phyloP scores from a whole-genome alignment of 2,113 vertebrate species.

The Apteryx mantelli region DNA sequence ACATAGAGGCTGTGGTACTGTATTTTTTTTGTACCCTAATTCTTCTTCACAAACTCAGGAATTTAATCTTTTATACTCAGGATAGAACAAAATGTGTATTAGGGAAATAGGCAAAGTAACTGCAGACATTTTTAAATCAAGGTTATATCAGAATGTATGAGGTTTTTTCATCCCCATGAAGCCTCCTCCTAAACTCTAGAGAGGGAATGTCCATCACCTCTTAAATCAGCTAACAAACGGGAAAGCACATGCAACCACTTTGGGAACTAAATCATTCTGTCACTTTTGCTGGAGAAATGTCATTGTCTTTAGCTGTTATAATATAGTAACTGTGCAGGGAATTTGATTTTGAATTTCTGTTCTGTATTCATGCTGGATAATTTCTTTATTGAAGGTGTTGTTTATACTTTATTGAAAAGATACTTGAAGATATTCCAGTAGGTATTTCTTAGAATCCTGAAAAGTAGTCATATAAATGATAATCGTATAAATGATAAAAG shows the following conservation, averaged over 20 bases:
- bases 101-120: neutral
- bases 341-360: neutral
- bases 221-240: neutral
- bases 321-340: neutral
- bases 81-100: neutral
- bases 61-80: neutral
- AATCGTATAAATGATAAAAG: neutral
- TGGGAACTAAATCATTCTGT: neutral
- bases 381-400: neutral
- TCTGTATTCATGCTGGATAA: neutral
- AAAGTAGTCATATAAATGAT: neutral
- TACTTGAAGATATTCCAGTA: neutral
- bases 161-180: neutral
- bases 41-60: neutral
- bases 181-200: neutral
- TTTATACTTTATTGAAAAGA: conserved; percentile 19
- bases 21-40: neutral
- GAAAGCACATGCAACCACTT: neutral
- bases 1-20: fast-evolving
- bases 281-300: neutral
- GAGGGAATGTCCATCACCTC: fast-evolving
- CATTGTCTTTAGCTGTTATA: neutral
- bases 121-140: neutral
- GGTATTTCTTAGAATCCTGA: neutral
- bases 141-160: neutral